Evolutionary conservation across 1,140 invertebrate species (phyloP), one percentile per base, ranked within the genome.

Genomic region (Sminthurinus signatus): DNA sequence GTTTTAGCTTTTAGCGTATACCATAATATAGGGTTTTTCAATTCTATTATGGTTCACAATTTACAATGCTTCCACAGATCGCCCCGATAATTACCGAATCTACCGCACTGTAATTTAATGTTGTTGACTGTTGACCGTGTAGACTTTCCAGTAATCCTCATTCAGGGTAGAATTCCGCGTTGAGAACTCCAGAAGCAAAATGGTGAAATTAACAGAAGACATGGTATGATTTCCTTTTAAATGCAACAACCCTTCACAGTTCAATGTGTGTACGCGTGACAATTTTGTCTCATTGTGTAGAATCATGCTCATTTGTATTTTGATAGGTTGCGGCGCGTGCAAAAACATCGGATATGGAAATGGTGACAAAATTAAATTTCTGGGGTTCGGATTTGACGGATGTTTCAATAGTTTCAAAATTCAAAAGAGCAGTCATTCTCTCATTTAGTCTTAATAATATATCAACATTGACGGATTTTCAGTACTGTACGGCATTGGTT

Each of bases 361-460:
- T 83, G 67, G 86, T 93, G 56, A 89, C 86, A 77, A 89, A 90
- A 76, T 80, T 93, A 28, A 93, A 93, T 80, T 91, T 88, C 75
- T 93, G 90, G 90, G 50, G 50, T 3, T 52, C 50, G 27, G 50
- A 52, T n/a, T 29, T 52, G 50, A 52, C 50, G 28, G 50, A 52
- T 23, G 23, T 52, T 15, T 19, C 5, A 5, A 3, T 52, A 5
- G 50, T 52, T 12, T 10, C 5, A 27, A 14, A 28, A 23, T 52
- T 52, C n/a, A 52, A 52, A 52, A 3, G 21, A 23, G 50, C 50
- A 28, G 50, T 19, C 10, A 52, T 52, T n/a, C 50, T 52, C 10
- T 52, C 50, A 25, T 86, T 60, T 81, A 95, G 92, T 80, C 88
- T 95, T 44, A 96, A 96, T 76, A 89, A 89, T 73, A 93, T 96